Conservation (phyloP, 1,140 invertebrate species). For the Drosophila ironensis region DNA sequence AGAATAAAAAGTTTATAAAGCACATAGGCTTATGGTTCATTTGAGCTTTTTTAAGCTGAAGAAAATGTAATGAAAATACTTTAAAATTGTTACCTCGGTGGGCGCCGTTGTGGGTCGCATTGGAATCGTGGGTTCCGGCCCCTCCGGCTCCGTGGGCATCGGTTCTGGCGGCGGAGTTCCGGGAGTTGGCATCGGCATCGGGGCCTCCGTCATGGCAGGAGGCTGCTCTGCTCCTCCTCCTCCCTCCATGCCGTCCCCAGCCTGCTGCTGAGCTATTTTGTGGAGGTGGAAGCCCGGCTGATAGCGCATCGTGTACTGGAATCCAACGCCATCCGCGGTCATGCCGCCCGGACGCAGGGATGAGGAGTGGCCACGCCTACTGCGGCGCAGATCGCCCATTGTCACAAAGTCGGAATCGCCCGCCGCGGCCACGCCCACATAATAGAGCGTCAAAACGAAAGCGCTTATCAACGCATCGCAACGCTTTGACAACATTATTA, state of each 20-base stretch:
- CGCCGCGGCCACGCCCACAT: conserved; percentile 57
- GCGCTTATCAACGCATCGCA: conserved; percentile 65
- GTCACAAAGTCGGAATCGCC: conserved; percentile 65
- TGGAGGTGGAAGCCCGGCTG: conserved; percentile 55
- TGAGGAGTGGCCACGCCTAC: conserved; percentile 27
- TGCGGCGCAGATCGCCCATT: conserved; percentile 35
- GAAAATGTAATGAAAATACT: background rate
- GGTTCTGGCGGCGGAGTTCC: conserved; percentile 40
- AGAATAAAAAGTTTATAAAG: too few species aligned
- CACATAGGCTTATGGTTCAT: too few species aligned
- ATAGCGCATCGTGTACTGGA: conserved; percentile 55
- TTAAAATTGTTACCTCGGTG: conserved; percentile 7
- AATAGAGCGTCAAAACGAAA: conserved; percentile 69
- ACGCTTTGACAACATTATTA: conserved; percentile 77
- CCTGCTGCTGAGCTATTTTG: conserved; percentile 50
- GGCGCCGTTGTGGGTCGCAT: conserved; percentile 34
- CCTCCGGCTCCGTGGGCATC: conserved; percentile 41
- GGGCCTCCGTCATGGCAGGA: conserved; percentile 2
- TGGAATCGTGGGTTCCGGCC: conserved; percentile 63
- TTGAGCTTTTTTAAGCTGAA: too few species aligned
- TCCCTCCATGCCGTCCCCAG: background rate
- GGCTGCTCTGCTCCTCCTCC: background rate
- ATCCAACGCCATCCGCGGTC: conserved; percentile 43
- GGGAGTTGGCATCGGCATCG: conserved; percentile 30
- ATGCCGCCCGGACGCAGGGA: conserved; percentile 41